Evolutionary conservation across 2,113 vertebrate species (phyloP), one percentile per base, ranked within the genome.

Genomic region (Catharus fuscescens): DNA sequence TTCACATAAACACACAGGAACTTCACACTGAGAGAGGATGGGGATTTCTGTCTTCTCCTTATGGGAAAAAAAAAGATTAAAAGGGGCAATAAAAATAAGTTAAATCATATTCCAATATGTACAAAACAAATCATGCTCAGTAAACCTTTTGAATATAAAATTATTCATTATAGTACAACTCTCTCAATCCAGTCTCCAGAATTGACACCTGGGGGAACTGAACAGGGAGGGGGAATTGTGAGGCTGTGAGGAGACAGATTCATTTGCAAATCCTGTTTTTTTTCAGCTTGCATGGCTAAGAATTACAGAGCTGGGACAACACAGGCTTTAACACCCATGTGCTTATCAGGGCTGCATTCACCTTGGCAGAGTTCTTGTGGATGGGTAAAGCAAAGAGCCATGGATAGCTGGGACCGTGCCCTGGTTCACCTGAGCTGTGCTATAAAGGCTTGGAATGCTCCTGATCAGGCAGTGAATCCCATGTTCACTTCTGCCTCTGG

Each of bases 51-150:
- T 57, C 64, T 73, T 88, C 17, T 47, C 47, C 76, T 90, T 74
- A 45, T 14, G 74, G 40, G 6, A 52, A 91, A 92, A 90, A 70
- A 85, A 88, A 56, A 40, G 42, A 85, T 93, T 72, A 88, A 90
- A 45, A 57, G 88, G 96, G 96, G 92, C 85, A 93, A 92, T n/a
- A 96, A 95, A 93, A 90, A 52, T 91, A 96, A 97, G 85, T 97
- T 95, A 96, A 97, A 96, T 91, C 81, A 97, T 91, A 95, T 85
- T 95, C 90, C 91, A 95, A 74, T 93, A 97, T 96, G 96, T 97
- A 97, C 96, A 98, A 86, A 97, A 95, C 85, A 97, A 96, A 94
- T 77, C 88, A 80, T 60, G 56, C 84, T 93, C 72, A 69, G 61
- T 88, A 97, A 90, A 96, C 71, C 11, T 14, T 67, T 62, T 76